phyloP scores from a whole-genome alignment of 1,140 invertebrate genomes.

The Atta cephalotes region DNA sequence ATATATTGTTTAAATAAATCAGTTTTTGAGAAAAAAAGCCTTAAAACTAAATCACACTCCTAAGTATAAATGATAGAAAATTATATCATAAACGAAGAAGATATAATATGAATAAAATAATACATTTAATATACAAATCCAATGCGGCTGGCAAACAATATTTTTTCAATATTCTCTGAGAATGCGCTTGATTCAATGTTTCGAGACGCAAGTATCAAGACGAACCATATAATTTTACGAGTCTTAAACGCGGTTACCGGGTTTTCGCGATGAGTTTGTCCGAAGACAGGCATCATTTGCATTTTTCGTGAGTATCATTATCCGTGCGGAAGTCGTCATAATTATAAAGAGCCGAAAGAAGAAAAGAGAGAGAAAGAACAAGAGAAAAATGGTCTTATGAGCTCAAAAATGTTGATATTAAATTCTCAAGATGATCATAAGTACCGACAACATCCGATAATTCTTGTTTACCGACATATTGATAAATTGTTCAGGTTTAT shows the following conservation, averaged over 20 bases:
- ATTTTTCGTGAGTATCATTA: slow-evolving; percentile 56
- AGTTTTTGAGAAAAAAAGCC: too few species aligned
- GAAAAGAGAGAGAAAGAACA: neutral
- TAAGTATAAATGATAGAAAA: too few species aligned
- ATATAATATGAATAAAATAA: neutral
- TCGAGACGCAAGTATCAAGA: slow-evolving; percentile 14
- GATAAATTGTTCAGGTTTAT: slow-evolving; percentile 24
- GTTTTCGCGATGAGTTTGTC: slow-evolving; percentile 31
- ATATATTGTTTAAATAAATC: too few species aligned
- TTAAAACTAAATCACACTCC: too few species aligned
- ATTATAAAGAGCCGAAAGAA: slow-evolving; percentile 22
- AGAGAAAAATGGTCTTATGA: neutral
- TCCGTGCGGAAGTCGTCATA: slow-evolving; percentile 10
- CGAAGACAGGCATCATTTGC: slow-evolving; percentile 47
- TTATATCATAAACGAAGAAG: neutral
- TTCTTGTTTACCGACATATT: neutral
- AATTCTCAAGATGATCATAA: slow-evolving; percentile 29
- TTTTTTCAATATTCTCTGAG: slow-evolving; percentile 12
- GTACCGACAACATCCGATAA: slow-evolving; percentile 28
- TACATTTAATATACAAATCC: neutral
- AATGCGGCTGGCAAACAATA: neutral
- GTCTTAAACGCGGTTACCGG: slow-evolving; percentile 52
- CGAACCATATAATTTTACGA: slow-evolving; percentile 52
- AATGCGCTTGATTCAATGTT: slow-evolving; percentile 36
- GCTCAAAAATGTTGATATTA: neutral